Conservation (phyloP, 2,113 vertebrate genomes). For the Oreochromis spilurus region DNA sequence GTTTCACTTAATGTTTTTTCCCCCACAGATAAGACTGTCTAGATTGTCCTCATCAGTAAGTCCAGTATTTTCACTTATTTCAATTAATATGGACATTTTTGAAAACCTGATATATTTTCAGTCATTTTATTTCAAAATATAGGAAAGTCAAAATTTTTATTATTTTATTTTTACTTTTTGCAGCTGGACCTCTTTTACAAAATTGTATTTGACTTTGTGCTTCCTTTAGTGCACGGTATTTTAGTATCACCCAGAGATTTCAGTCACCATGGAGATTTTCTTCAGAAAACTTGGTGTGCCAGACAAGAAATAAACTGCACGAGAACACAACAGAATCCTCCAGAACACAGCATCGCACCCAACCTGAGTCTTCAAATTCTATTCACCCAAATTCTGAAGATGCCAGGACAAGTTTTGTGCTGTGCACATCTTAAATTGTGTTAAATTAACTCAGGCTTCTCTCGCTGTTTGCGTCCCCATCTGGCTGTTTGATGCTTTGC, state of each 20-base stretch:
- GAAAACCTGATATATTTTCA: neutral
- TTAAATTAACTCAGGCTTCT: neutral
- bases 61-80: neutral
- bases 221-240: neutral
- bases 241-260: neutral
- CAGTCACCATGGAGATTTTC: constrained; percentile 12
- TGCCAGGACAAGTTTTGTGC: neutral
- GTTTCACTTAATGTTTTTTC: neutral
- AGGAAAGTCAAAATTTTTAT: neutral
- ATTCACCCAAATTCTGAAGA: neutral
- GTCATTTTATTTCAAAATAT: neutral
- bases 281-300: neutral
- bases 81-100: neutral
- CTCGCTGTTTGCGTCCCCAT: neutral
- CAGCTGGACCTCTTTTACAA: neutral
- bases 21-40: neutral
- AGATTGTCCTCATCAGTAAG: neutral
- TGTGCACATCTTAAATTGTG: neutral
- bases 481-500: neutral
- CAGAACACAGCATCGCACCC: neutral
- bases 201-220: neutral
- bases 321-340: neutral
- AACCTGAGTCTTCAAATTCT: neutral
- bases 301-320: neutral
- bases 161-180: neutral